phyloP scores from a whole-genome alignment of 2,113 vertebrate genomes.

The Saguinus midas region DNA sequence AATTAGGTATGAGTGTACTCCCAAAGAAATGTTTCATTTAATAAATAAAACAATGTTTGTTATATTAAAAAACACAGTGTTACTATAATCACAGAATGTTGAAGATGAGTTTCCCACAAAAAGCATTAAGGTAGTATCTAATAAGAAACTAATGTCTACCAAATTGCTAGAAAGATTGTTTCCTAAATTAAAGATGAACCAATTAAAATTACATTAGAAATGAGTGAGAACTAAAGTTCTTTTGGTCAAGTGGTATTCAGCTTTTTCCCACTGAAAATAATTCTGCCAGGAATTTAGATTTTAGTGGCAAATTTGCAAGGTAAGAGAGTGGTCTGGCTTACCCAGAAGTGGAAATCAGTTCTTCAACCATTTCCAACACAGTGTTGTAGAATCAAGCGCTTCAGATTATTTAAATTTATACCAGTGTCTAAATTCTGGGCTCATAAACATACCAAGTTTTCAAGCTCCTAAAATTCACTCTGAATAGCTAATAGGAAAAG shows the following conservation, averaged over 20 bases:
- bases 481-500: constrained; percentile 43
- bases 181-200: constrained; percentile 61
- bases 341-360: neutral
- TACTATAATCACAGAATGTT: neutral
- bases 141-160: constrained; percentile 9
- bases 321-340: neutral
- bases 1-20: neutral
- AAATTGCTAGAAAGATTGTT: constrained; percentile 38
- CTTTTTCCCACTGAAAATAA: constrained; percentile 46
- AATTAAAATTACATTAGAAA: constrained; percentile 49
- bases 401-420: constrained; percentile 11
- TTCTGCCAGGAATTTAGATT: constrained; percentile 45
- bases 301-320: constrained; percentile 25
- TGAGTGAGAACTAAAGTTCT: constrained; percentile 41
- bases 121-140: neutral
- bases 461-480: constrained; percentile 1
- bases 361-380: neutral
- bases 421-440: constrained; percentile 34
- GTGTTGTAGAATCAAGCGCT: neutral
- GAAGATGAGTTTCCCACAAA: neutral
- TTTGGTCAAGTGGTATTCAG: constrained; percentile 15
- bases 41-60: constrained; percentile 1
- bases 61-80: neutral
- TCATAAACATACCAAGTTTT: constrained; percentile 49
- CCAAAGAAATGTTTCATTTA: neutral